phyloP scores from a whole-genome alignment of 2,888 invertebrate genomes.

The Heliconius erato region DNA sequence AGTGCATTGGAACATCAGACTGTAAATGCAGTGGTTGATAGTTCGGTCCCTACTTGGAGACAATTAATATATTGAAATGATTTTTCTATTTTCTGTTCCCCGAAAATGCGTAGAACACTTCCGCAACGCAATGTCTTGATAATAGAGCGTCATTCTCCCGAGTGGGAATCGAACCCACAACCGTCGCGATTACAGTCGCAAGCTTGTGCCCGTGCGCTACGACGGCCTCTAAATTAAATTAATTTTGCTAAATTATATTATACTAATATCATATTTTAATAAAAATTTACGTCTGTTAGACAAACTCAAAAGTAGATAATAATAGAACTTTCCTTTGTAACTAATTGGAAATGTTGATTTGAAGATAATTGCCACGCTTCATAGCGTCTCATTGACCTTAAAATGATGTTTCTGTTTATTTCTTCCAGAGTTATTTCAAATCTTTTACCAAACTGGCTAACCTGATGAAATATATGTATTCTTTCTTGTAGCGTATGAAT shows the following conservation, averaged over 20 bases:
- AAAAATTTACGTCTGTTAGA: neutral
- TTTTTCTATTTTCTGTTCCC: too few relatives aligned
- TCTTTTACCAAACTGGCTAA: neutral
- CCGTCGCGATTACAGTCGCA: too few relatives aligned
- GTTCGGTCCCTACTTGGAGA: too few relatives aligned
- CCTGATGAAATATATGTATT: neutral
- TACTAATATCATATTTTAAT: neutral
- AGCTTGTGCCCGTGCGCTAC: too few relatives aligned
- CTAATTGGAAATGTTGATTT: constrained; percentile 3
- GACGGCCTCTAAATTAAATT: neutral
- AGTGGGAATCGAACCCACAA: too few relatives aligned
- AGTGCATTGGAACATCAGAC: too few relatives aligned
- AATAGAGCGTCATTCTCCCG: too few relatives aligned
- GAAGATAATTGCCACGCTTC: constrained; percentile 19
- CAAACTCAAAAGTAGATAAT: neutral
- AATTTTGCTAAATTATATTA: neutral
- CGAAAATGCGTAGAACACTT: too few relatives aligned
- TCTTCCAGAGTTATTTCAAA: neutral
- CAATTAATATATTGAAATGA: too few relatives aligned
- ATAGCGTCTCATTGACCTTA: constrained; percentile 12
- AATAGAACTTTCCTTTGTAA: constrained; percentile 19
- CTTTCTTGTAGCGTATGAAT: too few relatives aligned
- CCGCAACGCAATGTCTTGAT: too few relatives aligned
- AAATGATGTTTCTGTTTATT: neutral
- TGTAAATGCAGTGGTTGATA: too few relatives aligned